These are phyloP conservation scores for Hoplias malabaricus DNA, from an alignment of 2,113 vertebrate genomes.

Conservation along the genomic window DNA sequence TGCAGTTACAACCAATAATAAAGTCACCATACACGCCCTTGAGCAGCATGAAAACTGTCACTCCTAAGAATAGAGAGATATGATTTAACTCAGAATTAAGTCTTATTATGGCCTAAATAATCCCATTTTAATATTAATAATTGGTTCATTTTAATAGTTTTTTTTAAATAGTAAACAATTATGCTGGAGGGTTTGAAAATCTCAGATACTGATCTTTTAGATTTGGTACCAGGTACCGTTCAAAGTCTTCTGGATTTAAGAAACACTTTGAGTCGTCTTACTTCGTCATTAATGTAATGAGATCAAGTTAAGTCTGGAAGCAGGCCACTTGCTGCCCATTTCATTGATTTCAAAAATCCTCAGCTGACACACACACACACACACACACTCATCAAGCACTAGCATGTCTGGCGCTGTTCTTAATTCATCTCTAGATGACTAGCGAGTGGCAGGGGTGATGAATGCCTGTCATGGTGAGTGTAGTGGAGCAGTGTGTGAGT, in stretches of 20 bases:
- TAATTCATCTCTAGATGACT: slow-evolving; percentile 8
- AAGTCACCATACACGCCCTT: background rate
- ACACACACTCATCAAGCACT: slow-evolving; percentile 11
- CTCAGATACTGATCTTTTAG: no score
- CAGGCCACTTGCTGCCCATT: background rate
- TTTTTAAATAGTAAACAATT: no score
- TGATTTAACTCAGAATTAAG: no score
- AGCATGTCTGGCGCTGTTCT: slow-evolving; percentile 16
- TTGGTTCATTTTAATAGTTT: no score
- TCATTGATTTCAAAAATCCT: background rate
- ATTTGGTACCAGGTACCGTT: no score
- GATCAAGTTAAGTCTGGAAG: background rate
- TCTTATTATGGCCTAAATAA: no score
- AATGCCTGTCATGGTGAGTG: slow-evolving; percentile 37
- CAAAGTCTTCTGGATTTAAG: no score
- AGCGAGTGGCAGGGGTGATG: slow-evolving; percentile 31
- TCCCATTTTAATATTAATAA: no score
- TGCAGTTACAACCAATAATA: background rate
- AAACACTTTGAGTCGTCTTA: no score
- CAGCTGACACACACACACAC: background rate
- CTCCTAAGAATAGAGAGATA: no score
- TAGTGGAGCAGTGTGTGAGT: slow-evolving; percentile 4
- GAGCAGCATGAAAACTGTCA: background rate
- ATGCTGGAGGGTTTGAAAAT: no score
- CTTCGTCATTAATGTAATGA: slow-evolving; percentile 7